A percentile compares a stretch with the other conserved stretches of the same genome.
These are phyloP conservation scores for Alsophila aescularia DNA, from an alignment of 2,888 invertebrate species.

Conservation along the genomic window DNA sequence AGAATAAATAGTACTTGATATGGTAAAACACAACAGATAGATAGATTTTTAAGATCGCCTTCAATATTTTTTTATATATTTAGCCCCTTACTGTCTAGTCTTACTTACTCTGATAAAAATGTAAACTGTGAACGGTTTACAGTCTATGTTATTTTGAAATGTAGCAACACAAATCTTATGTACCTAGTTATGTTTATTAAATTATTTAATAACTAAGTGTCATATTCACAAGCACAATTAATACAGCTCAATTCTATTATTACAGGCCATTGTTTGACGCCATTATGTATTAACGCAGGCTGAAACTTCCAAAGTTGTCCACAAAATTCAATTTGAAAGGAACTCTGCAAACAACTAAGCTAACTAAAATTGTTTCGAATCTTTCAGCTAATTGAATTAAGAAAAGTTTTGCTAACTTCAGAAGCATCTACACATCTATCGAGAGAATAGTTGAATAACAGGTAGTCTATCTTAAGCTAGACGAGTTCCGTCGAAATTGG, in stretches of 20 bases:
- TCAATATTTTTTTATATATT: no score
- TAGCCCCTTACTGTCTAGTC: no score
- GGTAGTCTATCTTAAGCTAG: slow-evolving; percentile 11
- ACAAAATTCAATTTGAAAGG: slow-evolving; percentile 13
- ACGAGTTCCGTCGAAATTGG: slow-evolving; percentile 15
- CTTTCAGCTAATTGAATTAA: slow-evolving; percentile 17
- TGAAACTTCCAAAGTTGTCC: slow-evolving; percentile 8
- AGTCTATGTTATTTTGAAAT: no score
- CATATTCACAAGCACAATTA: no score
- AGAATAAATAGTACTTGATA: slow-evolving; percentile 30
- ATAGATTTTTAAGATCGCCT: slow-evolving; percentile 10
- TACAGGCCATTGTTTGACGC: background rate
- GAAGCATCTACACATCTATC: slow-evolving; percentile 10
- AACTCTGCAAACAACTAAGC: slow-evolving; percentile 7
- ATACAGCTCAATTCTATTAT: background rate
- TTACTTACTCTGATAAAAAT: no score
- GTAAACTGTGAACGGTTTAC: no score
- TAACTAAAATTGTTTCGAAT: slow-evolving; percentile 15
- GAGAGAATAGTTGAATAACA: slow-evolving; percentile 10
- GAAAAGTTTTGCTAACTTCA: slow-evolving; percentile 8
- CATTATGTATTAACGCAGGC: slow-evolving; percentile 7
- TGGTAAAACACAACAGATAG: slow-evolving; percentile 23
- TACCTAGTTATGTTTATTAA: background rate
- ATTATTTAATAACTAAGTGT: no score
- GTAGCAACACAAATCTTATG: no score